These are phyloP conservation scores for Spea hammondii DNA, from an alignment of 2,797 vertebrate genomes.

Conservation along the genomic window DNA sequence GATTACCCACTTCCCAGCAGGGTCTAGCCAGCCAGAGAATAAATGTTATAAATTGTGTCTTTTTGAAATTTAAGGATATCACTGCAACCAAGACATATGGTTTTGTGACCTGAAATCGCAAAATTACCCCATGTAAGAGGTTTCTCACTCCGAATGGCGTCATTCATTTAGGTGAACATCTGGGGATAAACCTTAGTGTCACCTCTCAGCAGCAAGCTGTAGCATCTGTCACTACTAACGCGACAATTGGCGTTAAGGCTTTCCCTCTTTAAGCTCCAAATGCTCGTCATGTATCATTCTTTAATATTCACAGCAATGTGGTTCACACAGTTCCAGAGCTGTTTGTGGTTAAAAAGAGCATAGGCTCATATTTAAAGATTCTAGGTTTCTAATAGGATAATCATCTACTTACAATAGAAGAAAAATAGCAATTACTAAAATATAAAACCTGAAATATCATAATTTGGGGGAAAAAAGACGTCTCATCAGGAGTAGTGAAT, in stretches of 20 bases:
- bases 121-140: no score
- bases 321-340: background rate
- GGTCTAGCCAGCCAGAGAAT: no score
- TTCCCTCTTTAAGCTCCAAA: background rate
- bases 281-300: no score
- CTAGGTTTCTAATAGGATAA: background rate
- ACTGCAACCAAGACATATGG: background rate
- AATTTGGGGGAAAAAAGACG: no score
- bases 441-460: no score
- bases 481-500: no score
- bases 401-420: no score
- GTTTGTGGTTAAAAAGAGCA: background rate
- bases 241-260: background rate
- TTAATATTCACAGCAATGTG: background rate
- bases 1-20: no score
- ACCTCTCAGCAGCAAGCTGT: background rate
- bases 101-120: background rate
- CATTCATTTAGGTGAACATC: background rate
- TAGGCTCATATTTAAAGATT: background rate
- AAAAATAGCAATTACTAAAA: no score
- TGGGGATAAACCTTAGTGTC: background rate
- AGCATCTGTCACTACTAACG: slow-evolving; percentile 14
- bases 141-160: background rate
- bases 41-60: no score
- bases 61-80: no score